A percentile compares a stretch with the other conserved stretches of the same genome.
Evolutionary conservation across 2,888 invertebrate species (phyloP).

Genomic region (Dicranocentrus wangi): DNA sequence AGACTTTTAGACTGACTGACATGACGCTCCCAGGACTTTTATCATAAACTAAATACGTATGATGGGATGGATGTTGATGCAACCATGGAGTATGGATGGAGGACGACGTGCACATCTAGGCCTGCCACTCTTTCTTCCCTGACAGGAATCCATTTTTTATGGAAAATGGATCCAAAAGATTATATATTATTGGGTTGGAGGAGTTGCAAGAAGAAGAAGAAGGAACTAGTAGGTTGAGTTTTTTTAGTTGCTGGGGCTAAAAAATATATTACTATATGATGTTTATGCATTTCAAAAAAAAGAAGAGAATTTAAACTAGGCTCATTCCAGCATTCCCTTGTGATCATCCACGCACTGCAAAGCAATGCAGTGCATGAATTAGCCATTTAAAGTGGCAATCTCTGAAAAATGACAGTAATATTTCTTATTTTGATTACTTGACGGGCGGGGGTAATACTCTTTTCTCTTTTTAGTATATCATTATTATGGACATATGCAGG

Average conservation of each 20-base stretch:
- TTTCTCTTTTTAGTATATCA: too few relatives aligned
- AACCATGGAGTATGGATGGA: background rate
- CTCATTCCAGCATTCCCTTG: background rate
- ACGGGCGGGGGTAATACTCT: background rate
- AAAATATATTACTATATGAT: too few relatives aligned
- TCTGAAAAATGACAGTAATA: conserved; percentile 12
- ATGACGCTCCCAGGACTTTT: background rate
- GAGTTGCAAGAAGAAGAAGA: background rate
- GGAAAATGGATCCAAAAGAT: conserved; percentile 28
- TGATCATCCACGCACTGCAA: background rate
- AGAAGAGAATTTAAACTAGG: too few relatives aligned
- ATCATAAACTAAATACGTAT: background rate
- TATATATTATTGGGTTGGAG: background rate
- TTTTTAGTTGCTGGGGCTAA: too few relatives aligned
- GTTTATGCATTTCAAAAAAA: too few relatives aligned
- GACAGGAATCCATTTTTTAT: conserved; percentile 45
- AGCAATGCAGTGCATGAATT: conserved; percentile 36
- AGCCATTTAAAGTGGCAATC: conserved; percentile 23
- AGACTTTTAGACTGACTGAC: too few relatives aligned
- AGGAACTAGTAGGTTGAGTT: too few relatives aligned
- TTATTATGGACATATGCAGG: too few relatives aligned
- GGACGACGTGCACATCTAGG: conserved; percentile 7
- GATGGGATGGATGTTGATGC: background rate
- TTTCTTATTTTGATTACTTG: conserved; percentile 18
- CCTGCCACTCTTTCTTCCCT: conserved; percentile 6